Base-by-base conservation (phyloP, 2,113 vertebrate species). In the Etia nguti region DNA sequence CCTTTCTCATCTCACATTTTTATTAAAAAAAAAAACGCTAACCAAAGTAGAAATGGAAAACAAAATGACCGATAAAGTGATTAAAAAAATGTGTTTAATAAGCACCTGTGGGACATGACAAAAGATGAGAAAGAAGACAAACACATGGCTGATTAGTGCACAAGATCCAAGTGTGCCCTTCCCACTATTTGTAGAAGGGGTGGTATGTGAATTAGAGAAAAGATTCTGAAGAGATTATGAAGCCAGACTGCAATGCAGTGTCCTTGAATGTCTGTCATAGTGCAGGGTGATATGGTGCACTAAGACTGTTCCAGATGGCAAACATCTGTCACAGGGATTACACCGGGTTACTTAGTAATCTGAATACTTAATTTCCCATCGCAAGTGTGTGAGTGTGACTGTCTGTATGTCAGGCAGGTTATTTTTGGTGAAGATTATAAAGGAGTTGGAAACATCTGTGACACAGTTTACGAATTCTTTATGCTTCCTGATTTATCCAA, bases 271-370 rank as follows among this genome's bases (percentile, higher is more conserved):
- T 68, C 46, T 24, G n/a, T 83, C 77, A 56, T 55, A 5, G 59
- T 34, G 34, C 46, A 41, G 84, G 15, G 22, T 55, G 81, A 87
- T 24, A 26, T 18, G 85, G 8, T 77, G 86, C 22, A 86, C 54
- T 79, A 73, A 62, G 77, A 84, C 62, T 56, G 65, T 16, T 84
- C 83, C 85, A 91, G 90, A 93, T 88, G 90, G 86, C 52, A 68
- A 90, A 93, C 89, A 93, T 91, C 90, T 91, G 91, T 86, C 89
- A 68, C 6, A 46, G 62, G 85, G 80, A 90, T 90, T 81, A 86
- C 36, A 34, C 3, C 1, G 3, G 70, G 22, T 84, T 83, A 48
- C 60, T 79, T 24, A 80, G 62, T 81, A 26, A 57, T 92, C 31
- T 60, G 11, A 84, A 83, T 84, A 52, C 77, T 83, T 60, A 36